phyloP scores from a whole-genome alignment of 2,113 vertebrate species.

The Aegithalos caudatus region DNA sequence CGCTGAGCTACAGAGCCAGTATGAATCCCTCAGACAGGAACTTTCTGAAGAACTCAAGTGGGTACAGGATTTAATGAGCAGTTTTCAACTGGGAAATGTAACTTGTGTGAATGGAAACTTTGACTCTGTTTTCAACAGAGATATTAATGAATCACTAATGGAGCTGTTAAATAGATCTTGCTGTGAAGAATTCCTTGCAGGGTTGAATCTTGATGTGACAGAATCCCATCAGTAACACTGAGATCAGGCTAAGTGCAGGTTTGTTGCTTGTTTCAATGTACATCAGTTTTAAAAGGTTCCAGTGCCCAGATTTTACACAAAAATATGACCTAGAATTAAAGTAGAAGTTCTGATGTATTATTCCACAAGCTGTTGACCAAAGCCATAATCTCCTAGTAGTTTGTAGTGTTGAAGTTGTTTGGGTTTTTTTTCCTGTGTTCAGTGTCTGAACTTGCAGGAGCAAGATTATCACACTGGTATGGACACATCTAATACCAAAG shows the following conservation, averaged over 20 bases:
- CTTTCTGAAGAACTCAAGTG: constrained; percentile 80
- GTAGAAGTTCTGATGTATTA: background rate
- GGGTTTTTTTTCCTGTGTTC: background rate
- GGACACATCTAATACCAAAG: background rate
- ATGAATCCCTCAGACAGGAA: constrained; percentile 79
- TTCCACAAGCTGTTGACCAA: background rate
- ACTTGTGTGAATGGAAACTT: constrained; percentile 57
- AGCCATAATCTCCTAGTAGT: background rate
- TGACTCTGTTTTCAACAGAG: constrained; percentile 60
- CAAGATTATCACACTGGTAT: background rate
- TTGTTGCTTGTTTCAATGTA: background rate
- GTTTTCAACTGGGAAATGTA: constrained; percentile 66
- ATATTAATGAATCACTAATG: constrained; percentile 74
- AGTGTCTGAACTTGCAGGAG: background rate
- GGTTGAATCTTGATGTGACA: constrained; percentile 65
- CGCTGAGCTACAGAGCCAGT: constrained; percentile 73
- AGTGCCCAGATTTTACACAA: background rate
- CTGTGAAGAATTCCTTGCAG: constrained; percentile 71
- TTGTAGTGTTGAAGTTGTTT: background rate
- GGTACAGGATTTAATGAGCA: constrained; percentile 80
- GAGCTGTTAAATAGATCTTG: constrained; percentile 75
- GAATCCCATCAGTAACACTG: constrained; percentile 44
- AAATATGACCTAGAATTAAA: background rate
- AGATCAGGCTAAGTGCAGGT: background rate
- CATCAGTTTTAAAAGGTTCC: background rate